phyloP scores from a whole-genome alignment of 2,888 invertebrate species.

The Pediacus dermestoides region DNA sequence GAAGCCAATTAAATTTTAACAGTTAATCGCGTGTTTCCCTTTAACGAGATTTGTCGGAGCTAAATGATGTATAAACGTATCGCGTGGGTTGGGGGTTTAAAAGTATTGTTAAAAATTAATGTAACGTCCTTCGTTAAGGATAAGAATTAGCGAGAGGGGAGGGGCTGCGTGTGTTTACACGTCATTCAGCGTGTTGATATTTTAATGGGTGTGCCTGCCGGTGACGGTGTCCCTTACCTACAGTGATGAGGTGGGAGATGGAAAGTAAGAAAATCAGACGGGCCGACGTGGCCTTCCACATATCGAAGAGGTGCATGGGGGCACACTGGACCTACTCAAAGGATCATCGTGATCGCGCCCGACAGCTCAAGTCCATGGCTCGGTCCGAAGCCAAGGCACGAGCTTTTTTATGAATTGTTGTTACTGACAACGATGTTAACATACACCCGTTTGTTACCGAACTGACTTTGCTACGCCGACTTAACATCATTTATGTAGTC shows the following conservation, averaged over 20 bases:
- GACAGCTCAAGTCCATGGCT: slow-evolving; percentile 44
- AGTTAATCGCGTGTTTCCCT: too few relatives aligned
- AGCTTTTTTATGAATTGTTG: slow-evolving; percentile 16
- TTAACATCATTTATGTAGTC: slow-evolving; percentile 37
- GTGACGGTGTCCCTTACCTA: slow-evolving; percentile 46
- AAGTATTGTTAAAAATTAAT: too few relatives aligned
- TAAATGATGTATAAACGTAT: too few relatives aligned
- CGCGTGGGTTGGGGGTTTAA: too few relatives aligned
- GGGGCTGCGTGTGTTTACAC: slow-evolving; percentile 52
- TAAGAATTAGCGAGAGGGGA: slow-evolving; percentile 43
- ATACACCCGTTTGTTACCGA: slow-evolving; percentile 18
- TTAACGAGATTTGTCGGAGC: too few relatives aligned
- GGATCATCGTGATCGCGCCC: slow-evolving; percentile 45
- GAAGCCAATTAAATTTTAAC: too few relatives aligned
- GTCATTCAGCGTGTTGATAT: slow-evolving; percentile 44
- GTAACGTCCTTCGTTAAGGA: slow-evolving; percentile 39
- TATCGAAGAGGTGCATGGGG: slow-evolving; percentile 37
- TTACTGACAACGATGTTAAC: slow-evolving; percentile 15
- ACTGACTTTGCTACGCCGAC: slow-evolving; percentile 30
- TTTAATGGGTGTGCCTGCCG: slow-evolving; percentile 49
- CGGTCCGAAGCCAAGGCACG: slow-evolving; percentile 33
- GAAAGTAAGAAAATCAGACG: slow-evolving; percentile 41
- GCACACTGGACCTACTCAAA: slow-evolving; percentile 36
- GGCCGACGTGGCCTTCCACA: slow-evolving; percentile 43
- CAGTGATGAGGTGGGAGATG: slow-evolving; percentile 44